Evolutionary conservation across 2,797 vertebrate species (phyloP), one percentile per base, ranked within the genome.

Genomic region (Telmatherina bonti): DNA sequence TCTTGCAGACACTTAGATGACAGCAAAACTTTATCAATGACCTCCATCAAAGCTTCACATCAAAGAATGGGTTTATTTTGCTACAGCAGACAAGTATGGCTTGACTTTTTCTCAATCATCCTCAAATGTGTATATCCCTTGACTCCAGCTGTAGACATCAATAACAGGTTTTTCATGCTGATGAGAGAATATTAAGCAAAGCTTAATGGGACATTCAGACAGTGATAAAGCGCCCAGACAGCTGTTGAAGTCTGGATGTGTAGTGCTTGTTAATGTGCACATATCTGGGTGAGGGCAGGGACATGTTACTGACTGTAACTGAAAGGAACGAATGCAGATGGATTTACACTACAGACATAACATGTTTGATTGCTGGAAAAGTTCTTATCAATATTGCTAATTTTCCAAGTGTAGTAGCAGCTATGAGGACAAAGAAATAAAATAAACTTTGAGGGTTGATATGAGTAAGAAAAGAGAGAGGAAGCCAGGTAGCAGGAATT

Each of bases 91-190:
- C 89, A 89, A 86, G 82, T 85, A 77, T 67, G 69, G 57, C 77
- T 70, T 72, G 73, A 78, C 81, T 72, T 76, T 83, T 71, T 82
- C 60, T 77, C 81, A 61, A 53, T 78, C 70, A 52, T 69, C 78
- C 71, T 88, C 75, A 79, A 71, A 89, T 89, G 36, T 86, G 82
- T 60, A 52, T 54, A 70, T 83, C 85, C 78, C 87, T 69, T 62
- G 67, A 76, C 85, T 87, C 67, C 27, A n/a, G 63, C 72, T 70
- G 65, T 66, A 79, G 63, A 55, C 82, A 86, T 89, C 88, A 87
- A 79, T 86, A 87, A 85, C 81, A 76, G 69, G 75, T 89, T 90
- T 78, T 90, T 91, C 85, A 85, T 75, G 85, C 80, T 86, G 88
- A 91, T 86, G 88, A 87, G 79, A 85, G 81, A 74, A 81, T 76